These are phyloP conservation scores for Drosophila gaucha DNA, from an alignment of 2,888 invertebrate species.

Conservation along the genomic window DNA sequence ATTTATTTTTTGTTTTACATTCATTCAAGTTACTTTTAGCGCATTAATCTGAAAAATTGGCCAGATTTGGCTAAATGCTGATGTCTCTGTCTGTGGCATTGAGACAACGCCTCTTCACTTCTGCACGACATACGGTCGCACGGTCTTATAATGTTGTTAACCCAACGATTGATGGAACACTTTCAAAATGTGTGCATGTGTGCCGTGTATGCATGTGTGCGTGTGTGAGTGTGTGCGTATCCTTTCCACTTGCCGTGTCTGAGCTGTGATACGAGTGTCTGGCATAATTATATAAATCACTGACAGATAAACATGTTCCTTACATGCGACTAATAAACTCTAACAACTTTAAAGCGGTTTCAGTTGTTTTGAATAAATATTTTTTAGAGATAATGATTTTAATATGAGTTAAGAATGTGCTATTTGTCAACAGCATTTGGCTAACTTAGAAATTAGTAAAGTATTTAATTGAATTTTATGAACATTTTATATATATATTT, in stretches of 20 bases:
- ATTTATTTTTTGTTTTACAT: neutral
- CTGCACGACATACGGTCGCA: constrained; percentile 7
- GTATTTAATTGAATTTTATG: no score
- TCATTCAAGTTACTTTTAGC: constrained; percentile 22
- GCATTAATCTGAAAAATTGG: constrained; percentile 52
- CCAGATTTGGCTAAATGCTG: constrained; percentile 45
- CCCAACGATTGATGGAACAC: constrained; percentile 45
- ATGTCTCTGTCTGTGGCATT: constrained; percentile 17
- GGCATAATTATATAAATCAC: constrained; percentile 37
- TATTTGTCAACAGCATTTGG: no score
- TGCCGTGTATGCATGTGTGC: neutral
- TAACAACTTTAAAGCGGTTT: neutral
- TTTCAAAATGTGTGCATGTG: constrained; percentile 3
- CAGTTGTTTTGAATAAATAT: neutral
- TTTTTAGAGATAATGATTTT: no score
- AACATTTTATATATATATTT: no score
- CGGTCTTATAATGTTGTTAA: constrained; percentile 36
- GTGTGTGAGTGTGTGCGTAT: neutral
- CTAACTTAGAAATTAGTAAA: no score
- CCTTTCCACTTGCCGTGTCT: constrained; percentile 10
- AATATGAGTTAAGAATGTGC: neutral
- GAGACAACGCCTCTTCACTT: constrained; percentile 21
- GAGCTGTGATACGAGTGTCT: constrained; percentile 9
- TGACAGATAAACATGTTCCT: constrained; percentile 5
- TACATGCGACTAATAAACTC: neutral